Percentiles rank a stretch among this genome's conserved stretches.
Conservation (phyloP, 2,888 invertebrate genomes). For the Euproctis similis region DNA sequence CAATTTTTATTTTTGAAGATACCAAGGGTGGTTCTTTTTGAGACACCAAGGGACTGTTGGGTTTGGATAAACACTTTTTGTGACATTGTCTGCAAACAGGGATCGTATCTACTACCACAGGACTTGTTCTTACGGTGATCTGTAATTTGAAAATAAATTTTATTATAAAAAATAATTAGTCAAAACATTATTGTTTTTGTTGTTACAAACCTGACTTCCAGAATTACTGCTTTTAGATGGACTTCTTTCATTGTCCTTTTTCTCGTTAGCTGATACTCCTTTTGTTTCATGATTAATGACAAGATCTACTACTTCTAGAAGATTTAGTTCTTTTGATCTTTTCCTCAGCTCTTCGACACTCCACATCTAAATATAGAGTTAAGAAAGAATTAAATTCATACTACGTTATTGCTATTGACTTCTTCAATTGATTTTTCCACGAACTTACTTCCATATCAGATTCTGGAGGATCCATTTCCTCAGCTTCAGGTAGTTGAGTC, state of each 20-base stretch:
- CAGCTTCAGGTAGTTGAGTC: conserved; percentile 82
- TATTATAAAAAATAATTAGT: too few species aligned
- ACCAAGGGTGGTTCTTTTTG: conserved; percentile 56
- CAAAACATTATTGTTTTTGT: too few species aligned
- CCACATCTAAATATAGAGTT: conserved; percentile 72
- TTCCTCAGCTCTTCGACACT: conserved; percentile 83
- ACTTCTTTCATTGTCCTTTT: conserved; percentile 78
- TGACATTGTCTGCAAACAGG: conserved; percentile 87
- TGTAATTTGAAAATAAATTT: too few species aligned
- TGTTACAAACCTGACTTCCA: conserved; percentile 82
- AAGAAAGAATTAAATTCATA: too few species aligned
- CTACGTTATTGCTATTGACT: too few species aligned
- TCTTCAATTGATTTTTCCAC: too few species aligned
- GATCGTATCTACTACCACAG: conserved; percentile 82
- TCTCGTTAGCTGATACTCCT: conserved; percentile 47
- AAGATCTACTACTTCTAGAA: conserved; percentile 68
- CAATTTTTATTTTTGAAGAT: conserved; percentile 48
- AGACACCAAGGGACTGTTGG: conserved; percentile 67
- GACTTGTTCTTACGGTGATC: conserved; percentile 87
- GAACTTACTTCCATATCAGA: conserved; percentile 72
- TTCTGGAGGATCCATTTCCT: conserved; percentile 70
- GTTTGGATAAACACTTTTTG: conserved; percentile 81
- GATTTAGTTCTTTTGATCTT: conserved; percentile 81
- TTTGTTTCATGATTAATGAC: conserved; percentile 47
- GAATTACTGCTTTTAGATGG: conserved; percentile 86